These are phyloP conservation scores for Cyanistes caeruleus DNA, from an alignment of 2,113 vertebrate species.

Conservation along the genomic window DNA sequence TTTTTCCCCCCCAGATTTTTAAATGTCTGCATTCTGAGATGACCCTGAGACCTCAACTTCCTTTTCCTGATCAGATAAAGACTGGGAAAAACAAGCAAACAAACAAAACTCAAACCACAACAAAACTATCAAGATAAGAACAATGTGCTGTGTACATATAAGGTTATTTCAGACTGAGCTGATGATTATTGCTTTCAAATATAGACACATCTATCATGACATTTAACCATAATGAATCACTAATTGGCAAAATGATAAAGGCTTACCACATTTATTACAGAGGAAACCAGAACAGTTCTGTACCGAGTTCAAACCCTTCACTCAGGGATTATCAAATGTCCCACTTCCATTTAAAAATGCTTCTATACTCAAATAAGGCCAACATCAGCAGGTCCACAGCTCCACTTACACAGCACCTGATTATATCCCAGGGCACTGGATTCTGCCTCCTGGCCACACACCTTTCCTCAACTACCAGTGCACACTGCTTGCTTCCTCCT, in stretches of 20 bases:
- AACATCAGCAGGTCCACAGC: not conserved
- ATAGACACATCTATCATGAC: not conserved
- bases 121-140: not conserved
- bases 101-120: not conserved
- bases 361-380: not conserved
- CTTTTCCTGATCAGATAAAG: not conserved
- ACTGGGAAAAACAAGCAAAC: not conserved
- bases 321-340: not conserved
- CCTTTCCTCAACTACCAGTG: not conserved
- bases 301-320: not conserved
- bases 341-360: not conserved
- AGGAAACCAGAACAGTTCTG: not conserved
- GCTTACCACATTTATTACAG: not conserved
- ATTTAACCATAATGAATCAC: not conserved
- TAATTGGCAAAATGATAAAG: not conserved
- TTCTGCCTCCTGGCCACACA: not conserved
- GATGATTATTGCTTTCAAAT: not conserved
- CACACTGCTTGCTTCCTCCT: not conserved
- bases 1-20: not conserved
- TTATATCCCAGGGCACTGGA: not conserved
- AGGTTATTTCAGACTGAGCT: not conserved
- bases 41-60: not conserved
- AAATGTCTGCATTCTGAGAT: not conserved
- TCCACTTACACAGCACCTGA: rapidly evolving
- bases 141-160: not conserved